Evolutionary conservation across 2,113 vertebrate genomes (phyloP).

Genomic region (Hyperopisus bebe): DNA sequence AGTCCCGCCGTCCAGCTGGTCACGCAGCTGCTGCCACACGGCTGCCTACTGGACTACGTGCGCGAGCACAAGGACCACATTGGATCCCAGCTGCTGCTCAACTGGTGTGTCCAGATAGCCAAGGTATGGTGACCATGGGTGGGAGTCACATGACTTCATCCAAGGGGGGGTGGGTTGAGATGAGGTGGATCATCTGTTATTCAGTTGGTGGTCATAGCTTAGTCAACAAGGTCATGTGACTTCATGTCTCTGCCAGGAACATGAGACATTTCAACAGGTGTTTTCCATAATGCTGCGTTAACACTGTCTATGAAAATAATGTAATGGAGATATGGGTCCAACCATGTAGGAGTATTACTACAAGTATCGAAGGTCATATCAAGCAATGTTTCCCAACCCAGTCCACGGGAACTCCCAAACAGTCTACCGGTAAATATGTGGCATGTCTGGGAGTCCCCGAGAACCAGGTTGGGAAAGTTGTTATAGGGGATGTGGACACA

Average conservation of each 20-base stretch:
- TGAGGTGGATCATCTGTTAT: neutral
- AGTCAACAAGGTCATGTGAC: neutral
- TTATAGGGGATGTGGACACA: neutral
- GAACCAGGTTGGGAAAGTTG: neutral
- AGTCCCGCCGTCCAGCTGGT: slow-evolving; percentile 78
- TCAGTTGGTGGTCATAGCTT: neutral
- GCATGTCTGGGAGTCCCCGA: neutral
- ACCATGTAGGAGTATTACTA: neutral
- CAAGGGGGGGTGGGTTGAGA: neutral
- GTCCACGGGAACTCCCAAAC: neutral
- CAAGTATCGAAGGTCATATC: neutral
- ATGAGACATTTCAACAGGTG: neutral
- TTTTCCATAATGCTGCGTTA: neutral
- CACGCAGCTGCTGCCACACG: slow-evolving; percentile 74
- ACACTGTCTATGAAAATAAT: neutral
- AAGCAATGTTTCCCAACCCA: neutral
- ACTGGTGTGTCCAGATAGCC: slow-evolving; percentile 77
- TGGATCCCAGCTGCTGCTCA: slow-evolving; percentile 80
- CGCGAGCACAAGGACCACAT: slow-evolving; percentile 65
- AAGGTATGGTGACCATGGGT: slow-evolving; percentile 29
- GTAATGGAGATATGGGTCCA: neutral
- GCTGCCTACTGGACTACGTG: slow-evolving; percentile 80
- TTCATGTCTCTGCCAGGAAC: neutral
- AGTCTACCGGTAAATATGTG: neutral
- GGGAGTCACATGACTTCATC: neutral